Base-by-base conservation (phyloP, 2,888 invertebrate genomes). In the Corythucha ciliata region DNA sequence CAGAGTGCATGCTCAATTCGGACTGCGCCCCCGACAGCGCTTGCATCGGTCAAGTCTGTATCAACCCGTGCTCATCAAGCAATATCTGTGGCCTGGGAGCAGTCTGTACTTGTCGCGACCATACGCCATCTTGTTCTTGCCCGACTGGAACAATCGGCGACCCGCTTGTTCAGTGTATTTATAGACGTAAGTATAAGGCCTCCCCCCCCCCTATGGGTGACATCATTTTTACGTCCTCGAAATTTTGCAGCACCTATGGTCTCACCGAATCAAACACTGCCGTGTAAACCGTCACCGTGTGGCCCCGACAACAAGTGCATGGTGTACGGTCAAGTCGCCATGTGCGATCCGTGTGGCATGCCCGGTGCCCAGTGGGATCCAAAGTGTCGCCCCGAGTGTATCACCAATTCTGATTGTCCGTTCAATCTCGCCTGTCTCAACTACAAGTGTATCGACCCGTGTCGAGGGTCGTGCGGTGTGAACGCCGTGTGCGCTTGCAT, bases 111-210 rank as follows among this genome's bases (percentile, higher is more conserved):
- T 85, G 86, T 33, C 74, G 79, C 26, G 81, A 87, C 63, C 90
- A 91, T 64, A 81, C 84, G 3, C 82, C 88, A n/a, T 78, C 81
- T 22, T 91, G 90, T 65, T 69, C 77, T 40, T 91, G 90, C 65
- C 75, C 79, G 33, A 77, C 80, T 56, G 84, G 83, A 46, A 84
- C 79, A 63, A 78, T 80, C 55, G 91, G 90, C 50, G 83, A 89
- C 72, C 81, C 87, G 18, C 79, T 83, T 63, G 74, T 80, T 54
- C 83, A 83, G 64, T 88, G 87, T 66, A 72, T 79, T 54, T 69
- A 69, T 50, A 72, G 67, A 65, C 73, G 72, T 73, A 67, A 70
- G 71, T 68, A 48, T 24, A 6, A 3, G 16, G 10, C 8, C 14
- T 12, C 7, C 16, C 37, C 14, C 14, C 8, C 8, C 8, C 10